Conservation (phyloP, 2,797 vertebrate species). For the Prionace glauca region DNA sequence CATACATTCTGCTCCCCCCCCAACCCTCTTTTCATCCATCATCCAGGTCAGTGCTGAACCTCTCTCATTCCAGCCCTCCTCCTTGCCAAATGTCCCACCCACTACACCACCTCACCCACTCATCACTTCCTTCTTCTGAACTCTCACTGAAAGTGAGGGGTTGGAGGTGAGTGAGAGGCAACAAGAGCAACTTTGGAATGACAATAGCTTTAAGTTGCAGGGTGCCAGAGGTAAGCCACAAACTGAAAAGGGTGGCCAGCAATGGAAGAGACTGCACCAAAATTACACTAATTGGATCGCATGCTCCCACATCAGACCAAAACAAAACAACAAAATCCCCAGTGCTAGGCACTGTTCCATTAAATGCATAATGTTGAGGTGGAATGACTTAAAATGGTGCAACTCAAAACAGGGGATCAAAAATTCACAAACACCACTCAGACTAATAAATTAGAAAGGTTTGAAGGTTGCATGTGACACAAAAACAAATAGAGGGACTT, state of each 20-base stretch:
- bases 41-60: no score
- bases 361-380: background rate
- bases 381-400: background rate
- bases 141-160: no score
- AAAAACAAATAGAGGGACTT: constrained; percentile 51
- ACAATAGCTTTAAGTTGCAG: background rate
- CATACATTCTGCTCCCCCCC: no score
- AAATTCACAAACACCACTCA: background rate
- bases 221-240: background rate
- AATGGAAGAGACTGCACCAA: background rate
- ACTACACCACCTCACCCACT: no score
- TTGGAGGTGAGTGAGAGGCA: no score
- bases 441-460: background rate
- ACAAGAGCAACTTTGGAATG: no score
- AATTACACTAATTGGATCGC: background rate
- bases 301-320: background rate
- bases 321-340: background rate
- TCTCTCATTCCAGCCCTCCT: no score
- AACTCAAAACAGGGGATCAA: background rate
- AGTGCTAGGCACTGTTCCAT: background rate
- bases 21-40: no score
- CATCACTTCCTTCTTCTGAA: no score
- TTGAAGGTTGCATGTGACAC: background rate
- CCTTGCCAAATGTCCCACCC: no score
- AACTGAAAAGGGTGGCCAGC: background rate